These are phyloP conservation scores for Spea multiplicata DNA, from an alignment of 2,113 vertebrate genomes.

Conservation along the genomic window DNA sequence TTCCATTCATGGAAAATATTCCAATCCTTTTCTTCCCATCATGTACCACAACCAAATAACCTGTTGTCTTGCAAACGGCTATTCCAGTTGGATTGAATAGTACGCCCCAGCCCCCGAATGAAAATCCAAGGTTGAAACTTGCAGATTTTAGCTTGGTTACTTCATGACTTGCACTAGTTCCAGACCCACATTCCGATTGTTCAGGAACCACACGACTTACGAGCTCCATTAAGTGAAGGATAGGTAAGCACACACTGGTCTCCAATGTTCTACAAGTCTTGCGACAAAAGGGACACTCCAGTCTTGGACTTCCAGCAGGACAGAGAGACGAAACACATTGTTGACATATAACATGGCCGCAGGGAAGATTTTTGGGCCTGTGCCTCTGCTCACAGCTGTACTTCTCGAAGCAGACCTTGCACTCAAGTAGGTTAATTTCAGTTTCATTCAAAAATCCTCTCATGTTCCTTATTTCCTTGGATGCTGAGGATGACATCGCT, in stretches of 20 bases:
- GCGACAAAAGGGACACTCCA: conserved; percentile 89
- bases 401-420: conserved; percentile 88
- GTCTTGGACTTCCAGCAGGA: conserved; percentile 63
- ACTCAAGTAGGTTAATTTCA: conserved; percentile 78
- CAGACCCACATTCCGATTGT: conserved; percentile 36
- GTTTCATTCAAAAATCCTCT: conserved; percentile 71
- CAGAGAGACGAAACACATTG: conserved; percentile 75
- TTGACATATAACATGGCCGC: conserved; percentile 85
- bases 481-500: conserved; percentile 49
- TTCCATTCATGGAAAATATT: conserved; percentile 69
- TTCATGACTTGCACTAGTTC: conserved; percentile 26
- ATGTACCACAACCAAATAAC: conserved; percentile 74
- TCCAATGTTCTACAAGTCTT: conserved; percentile 68
- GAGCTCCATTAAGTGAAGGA: conserved; percentile 79
- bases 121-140: conserved; percentile 56
- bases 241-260: conserved; percentile 78
- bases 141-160: conserved; percentile 25
- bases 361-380: conserved; percentile 78
- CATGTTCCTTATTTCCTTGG: conserved; percentile 30
- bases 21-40: conserved; percentile 76
- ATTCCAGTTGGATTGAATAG: conserved; percentile 85
- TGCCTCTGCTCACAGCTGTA: conserved; percentile 66
- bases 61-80: conserved; percentile 64
- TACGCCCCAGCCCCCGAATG: conserved; percentile 84
- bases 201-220: conserved; percentile 51